A percentile compares a stretch with the other conserved stretches of the same genome.
Conservation (phyloP, 2,888 invertebrate species). For the Cremastinae sp. region DNA sequence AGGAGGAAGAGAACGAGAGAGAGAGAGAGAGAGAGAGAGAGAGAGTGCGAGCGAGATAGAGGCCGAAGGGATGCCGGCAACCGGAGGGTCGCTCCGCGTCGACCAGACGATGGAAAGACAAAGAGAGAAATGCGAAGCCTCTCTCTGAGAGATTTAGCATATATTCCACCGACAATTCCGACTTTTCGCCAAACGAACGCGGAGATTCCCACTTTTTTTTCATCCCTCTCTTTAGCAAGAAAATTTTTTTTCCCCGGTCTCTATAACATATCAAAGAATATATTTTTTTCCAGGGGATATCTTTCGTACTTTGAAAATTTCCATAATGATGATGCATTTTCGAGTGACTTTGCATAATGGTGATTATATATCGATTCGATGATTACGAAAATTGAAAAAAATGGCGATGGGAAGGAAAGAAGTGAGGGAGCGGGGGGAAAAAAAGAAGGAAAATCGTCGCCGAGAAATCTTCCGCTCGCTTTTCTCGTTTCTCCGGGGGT, state of each 20-base stretch:
- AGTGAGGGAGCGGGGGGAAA: background rate
- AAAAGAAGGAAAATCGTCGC: background rate
- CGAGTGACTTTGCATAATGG: no score
- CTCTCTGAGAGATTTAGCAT: no score
- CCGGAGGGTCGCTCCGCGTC: conserved; percentile 10
- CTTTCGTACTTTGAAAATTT: no score
- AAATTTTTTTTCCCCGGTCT: conserved; percentile 10
- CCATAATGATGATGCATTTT: no score
- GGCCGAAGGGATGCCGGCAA: background rate
- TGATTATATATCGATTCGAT: no score
- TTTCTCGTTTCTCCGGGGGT: conserved; percentile 14
- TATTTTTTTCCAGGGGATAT: background rate
- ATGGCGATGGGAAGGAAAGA: no score
- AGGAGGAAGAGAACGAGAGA: conserved; percentile 20
- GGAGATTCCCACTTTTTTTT: no score
- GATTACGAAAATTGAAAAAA: conserved; percentile 7
- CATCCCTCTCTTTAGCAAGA: no score
- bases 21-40: conserved; percentile 10
- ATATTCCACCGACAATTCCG: background rate
- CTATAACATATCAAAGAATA: conserved; percentile 5
- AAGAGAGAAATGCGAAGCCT: no score
- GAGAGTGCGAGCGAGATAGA: background rate
- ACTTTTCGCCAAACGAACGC: background rate
- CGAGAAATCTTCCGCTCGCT: background rate
- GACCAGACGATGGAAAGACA: no score